Evolutionary conservation across 2,888 invertebrate genomes (phyloP).

Genomic region (Melinaea menophilus): DNA sequence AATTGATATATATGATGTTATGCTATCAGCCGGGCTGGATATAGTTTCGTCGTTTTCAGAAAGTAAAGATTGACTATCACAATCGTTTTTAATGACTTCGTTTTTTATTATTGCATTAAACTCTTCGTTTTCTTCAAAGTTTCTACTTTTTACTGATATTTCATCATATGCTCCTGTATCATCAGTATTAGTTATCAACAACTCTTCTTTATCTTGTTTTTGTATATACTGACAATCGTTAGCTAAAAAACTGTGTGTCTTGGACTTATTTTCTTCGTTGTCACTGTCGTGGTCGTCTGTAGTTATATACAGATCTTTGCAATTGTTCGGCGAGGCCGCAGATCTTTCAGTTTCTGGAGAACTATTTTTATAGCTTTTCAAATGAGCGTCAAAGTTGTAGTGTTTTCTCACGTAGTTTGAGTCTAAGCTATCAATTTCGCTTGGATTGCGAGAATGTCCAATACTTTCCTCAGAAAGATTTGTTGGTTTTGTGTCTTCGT

Average conservation of each 20-base stretch:
- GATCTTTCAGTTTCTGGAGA: conserved; percentile 70
- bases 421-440: conserved; percentile 78
- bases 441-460: conserved; percentile 70
- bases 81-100: conserved; percentile 41
- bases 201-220: conserved; percentile 49
- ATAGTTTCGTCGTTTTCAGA: conserved; percentile 73
- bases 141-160: conserved; percentile 51
- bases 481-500: conserved; percentile 64
- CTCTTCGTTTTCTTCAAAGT: conserved; percentile 33
- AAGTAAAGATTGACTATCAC: conserved; percentile 57
- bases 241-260: conserved; percentile 69
- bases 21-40: conserved; percentile 71
- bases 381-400: conserved; percentile 72
- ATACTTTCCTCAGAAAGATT: conserved; percentile 72
- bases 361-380: conserved; percentile 67
- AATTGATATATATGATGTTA: conserved; percentile 74
- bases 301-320: conserved; percentile 64
- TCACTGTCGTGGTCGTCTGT: conserved; percentile 64
- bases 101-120: conserved; percentile 14
- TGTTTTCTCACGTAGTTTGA: conserved; percentile 78
- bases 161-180: conserved; percentile 51
- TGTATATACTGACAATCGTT: conserved; percentile 62
- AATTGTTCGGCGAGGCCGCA: conserved; percentile 52
- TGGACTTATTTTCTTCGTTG: conserved; percentile 56
- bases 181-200: conserved; percentile 35